Evolutionary conservation across 1,140 invertebrate genomes (phyloP), one percentile per base, ranked within the genome.

Genomic region (Dendroctonus valens): DNA sequence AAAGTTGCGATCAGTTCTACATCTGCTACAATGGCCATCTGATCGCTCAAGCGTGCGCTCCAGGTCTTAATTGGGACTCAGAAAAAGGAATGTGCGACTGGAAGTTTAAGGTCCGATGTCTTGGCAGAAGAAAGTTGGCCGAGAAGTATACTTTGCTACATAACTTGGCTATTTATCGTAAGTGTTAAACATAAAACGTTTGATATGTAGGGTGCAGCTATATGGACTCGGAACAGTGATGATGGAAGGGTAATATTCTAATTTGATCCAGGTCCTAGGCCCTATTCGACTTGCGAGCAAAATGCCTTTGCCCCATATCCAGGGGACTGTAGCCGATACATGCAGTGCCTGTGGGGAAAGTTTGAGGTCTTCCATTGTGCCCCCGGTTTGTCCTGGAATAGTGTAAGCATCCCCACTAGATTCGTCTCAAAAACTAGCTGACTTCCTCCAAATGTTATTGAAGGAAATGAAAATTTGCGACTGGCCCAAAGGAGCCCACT

Each of bases 271-370:
- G 78, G 67, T 50, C 72, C 73, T 41, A 75, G 74, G 63, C 77
- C 79, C 72, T 83, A 79, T 42, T 81, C 80, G 64, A 72, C 77
- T 0, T 92, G 91, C 72, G 77, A 84, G 26, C 69, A 66, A 44
- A 75, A 75, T 51, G 40, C 61, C 46, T 90, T 86, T 70, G 82
- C 83, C 0, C 70, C 79, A 3, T 84, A 87, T 55, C 84, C 87
- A 6, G 83, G 83, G 0, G 87, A 92, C 70, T 94, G 92, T 70
- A 81, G 80, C 0, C 85, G 87, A 59, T 94, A 92, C 73, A 80
- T 87, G 53, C 84, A 89, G 37, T 95, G 92, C 74, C 78, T 92
- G 3, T 92, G 91, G 83, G 90, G 91, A 14, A 85, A 87, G 70
- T 87, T 86, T 12, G 83, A 91, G 73, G 79, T 84, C 41, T 89